A percentile compares a stretch with the other conserved stretches of the same genome.
phyloP scores from a whole-genome alignment of 2,113 vertebrate species.

The human (Homo sapiens) region DNA sequence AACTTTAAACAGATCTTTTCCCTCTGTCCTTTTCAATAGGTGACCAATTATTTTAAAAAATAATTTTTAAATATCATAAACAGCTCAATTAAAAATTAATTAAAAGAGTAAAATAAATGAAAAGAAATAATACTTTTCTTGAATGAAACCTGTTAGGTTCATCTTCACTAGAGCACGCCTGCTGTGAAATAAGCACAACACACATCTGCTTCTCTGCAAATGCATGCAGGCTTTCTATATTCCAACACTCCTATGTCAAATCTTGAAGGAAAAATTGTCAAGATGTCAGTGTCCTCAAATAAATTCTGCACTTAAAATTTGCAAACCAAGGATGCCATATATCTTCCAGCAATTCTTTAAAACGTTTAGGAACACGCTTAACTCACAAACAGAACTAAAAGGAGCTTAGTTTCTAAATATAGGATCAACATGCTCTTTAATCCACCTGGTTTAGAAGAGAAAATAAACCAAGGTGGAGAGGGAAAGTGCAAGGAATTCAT shows the following conservation, averaged over 20 bases:
- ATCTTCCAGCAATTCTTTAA: slow-evolving; percentile 19
- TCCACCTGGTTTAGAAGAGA: not conserved
- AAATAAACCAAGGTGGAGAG: not conserved
- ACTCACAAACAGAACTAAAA: slow-evolving; percentile 39
- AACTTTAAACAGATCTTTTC: not conserved
- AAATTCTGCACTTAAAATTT: not conserved
- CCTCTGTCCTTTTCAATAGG: not conserved
- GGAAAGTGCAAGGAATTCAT: not conserved
- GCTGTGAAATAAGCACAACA: not conserved
- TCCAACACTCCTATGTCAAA: not conserved
- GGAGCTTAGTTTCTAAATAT: slow-evolving; percentile 2
- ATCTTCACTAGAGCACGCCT: not conserved
- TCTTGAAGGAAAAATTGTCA: not conserved
- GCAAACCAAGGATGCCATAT: not conserved
- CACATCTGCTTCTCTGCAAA: not conserved
- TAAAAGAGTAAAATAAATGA: not conserved
- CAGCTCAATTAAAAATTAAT: slow-evolving; percentile 1
- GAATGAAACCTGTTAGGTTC: not conserved
- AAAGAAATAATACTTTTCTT: not conserved
- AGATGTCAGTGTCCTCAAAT: not conserved
- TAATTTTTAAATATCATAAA: not conserved
- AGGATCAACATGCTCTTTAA: not conserved
- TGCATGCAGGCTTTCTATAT: not conserved
- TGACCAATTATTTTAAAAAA: slow-evolving; percentile 19
- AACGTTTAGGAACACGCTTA: not conserved